Conservation (phyloP, 2,888 invertebrate genomes). For the Timema cristinae region DNA sequence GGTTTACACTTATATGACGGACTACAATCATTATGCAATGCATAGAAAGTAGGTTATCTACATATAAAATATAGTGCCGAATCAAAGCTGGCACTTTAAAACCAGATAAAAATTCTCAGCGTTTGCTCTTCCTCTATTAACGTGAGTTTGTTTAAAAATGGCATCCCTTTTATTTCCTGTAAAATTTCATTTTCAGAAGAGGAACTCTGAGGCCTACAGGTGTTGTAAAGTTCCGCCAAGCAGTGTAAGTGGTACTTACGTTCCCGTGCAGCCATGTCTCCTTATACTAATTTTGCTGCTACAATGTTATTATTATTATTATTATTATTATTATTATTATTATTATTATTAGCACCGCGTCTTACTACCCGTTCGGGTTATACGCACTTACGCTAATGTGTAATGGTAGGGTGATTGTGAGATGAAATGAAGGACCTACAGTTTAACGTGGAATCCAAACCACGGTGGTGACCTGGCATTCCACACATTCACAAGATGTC, state of each 20-base stretch:
- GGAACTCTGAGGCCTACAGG: conserved; percentile 2
- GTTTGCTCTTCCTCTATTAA: background rate
- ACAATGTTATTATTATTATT: too few species aligned
- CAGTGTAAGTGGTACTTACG: conserved; percentile 6
- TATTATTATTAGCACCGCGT: too few species aligned
- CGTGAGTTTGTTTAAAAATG: background rate
- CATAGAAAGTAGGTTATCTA: background rate
- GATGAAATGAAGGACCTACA: too few species aligned
- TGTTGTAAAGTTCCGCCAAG: background rate
- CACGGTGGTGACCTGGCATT: too few species aligned
- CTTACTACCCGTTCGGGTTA: too few species aligned
- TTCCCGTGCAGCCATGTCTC: background rate
- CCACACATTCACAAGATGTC: too few species aligned
- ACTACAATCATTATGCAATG: background rate
- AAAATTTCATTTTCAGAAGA: conserved; percentile 1
- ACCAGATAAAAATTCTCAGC: background rate
- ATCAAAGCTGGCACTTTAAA: conserved; percentile 5
- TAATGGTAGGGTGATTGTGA: too few species aligned
- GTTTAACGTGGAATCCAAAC: too few species aligned
- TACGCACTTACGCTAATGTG: too few species aligned
- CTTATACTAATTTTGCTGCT: conserved; percentile 3
- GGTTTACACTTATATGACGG: background rate
- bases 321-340: too few species aligned
- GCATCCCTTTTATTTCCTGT: background rate
- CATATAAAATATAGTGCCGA: too few species aligned